A percentile compares a stretch with the other conserved stretches of the same genome.
phyloP scores from a whole-genome alignment of 2,797 vertebrate species.

The Vespertilio murinus region DNA sequence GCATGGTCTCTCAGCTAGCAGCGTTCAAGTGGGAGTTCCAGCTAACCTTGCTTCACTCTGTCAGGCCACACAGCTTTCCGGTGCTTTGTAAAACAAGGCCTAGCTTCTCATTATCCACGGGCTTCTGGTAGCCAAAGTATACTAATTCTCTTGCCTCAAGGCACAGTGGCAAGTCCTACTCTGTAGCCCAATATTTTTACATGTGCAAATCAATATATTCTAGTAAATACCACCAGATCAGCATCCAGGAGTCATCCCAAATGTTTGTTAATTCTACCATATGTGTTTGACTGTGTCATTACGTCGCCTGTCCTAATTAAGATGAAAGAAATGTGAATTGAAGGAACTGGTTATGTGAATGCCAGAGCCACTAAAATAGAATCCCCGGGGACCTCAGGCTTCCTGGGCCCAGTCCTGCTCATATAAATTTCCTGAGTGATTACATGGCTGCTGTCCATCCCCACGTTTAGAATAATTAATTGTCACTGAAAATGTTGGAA shows the following conservation, averaged over 20 bases:
- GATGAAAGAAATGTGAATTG: background rate
- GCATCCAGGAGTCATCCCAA: constrained; percentile 43
- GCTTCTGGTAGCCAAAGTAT: background rate
- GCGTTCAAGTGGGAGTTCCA: background rate
- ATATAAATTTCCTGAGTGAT: fast-evolving
- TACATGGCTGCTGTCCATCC: background rate
- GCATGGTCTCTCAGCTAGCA: background rate
- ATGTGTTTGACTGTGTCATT: constrained; percentile 26
- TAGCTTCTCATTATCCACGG: background rate
- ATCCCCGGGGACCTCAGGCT: fast-evolving
- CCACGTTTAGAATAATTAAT: background rate
- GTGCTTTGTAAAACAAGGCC: background rate
- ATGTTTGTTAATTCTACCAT: constrained; percentile 6
- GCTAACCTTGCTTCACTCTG: fast-evolving
- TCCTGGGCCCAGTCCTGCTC: fast-evolving
- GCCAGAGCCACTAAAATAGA: background rate
- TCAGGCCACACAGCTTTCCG: background rate
- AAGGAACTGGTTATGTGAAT: background rate
- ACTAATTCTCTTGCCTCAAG: background rate
- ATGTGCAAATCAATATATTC: constrained; percentile 3
- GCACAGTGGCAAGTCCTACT: background rate
- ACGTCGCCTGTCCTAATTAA: background rate
- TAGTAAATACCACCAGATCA: constrained; percentile 9
- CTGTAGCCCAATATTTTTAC: constrained; percentile 18
- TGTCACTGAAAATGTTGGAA: background rate